Evolutionary conservation across 2,113 vertebrate species (phyloP).

Genomic region (Theristicus caerulescens): DNA sequence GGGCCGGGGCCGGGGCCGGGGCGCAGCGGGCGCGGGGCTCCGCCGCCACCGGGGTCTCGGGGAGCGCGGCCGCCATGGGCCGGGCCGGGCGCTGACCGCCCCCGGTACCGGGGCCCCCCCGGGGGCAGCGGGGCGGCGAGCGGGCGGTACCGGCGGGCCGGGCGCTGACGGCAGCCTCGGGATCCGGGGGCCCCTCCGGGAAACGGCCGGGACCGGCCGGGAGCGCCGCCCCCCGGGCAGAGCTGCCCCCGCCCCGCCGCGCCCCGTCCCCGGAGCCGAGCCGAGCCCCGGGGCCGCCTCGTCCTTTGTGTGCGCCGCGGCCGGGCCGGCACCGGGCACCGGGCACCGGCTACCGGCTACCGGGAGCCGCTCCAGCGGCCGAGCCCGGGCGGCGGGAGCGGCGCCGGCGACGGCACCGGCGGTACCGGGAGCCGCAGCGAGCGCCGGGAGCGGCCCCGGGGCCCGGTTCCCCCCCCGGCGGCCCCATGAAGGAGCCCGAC

Average conservation of each 20-base stretch:
- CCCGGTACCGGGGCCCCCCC: background rate
- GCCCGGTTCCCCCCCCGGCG: constrained; percentile 56
- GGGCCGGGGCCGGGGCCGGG: background rate
- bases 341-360: background rate
- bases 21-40: background rate
- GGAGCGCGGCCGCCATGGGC: background rate
- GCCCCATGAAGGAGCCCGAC: constrained; percentile 94
- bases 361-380: background rate
- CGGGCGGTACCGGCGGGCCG: background rate
- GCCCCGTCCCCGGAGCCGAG: constrained; percentile 14
- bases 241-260: background rate
- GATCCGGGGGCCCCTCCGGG: background rate
- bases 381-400: background rate
- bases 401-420: background rate
- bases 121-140: background rate
- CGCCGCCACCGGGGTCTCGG: background rate
- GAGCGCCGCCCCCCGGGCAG: background rate
- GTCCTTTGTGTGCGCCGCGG: constrained; percentile 23
- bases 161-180: background rate
- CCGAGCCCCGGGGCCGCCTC: constrained; percentile 30
- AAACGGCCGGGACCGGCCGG: background rate
- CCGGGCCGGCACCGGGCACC: background rate
- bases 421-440: background rate
- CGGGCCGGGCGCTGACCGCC: background rate
- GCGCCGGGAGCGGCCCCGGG: constrained; percentile 25